Base-by-base conservation (phyloP, 2,888 invertebrate genomes). In the Chymomyza procnemis region DNA sequence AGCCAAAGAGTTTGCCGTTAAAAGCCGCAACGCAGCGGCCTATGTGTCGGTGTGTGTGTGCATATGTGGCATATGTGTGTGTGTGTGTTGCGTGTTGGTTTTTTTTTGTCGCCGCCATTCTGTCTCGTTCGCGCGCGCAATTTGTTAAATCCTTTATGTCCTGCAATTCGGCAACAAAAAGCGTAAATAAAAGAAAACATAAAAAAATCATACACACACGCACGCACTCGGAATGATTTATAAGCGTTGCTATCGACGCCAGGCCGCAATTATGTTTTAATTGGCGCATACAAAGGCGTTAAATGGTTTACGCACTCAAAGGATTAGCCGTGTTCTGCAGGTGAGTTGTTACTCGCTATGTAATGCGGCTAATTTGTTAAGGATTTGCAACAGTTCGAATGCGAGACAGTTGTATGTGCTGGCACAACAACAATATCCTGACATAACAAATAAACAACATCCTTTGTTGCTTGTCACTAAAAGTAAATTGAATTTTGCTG, bases 261-360 rank as follows among this genome's bases (percentile, higher is more conserved):
- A 26, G 76, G 73, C 81, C 78, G 83, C 85, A 83, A 83, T 83
- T 83, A 83, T 78, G 85, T 79, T 85, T 83, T 83, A 83, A 83
- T 83, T 83, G 85, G 67, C 67, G 58, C 58, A 26, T 56, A 64
- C 48, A 46, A 58, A 48, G 30, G 57, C 52, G 78, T 72, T 85
- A 79, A 83, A 85, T 85, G 85, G 74, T 73, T 85, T 74, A 83
- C 74, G 71, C 80, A 76, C 80, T 72, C 76, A 30, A 46, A 69
- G 85, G 85, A 85, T 85, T 83, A 83, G 83, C 76, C 41, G 26
- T 64, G 74, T 75, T 66, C 63, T 64, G 60, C 70, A 76, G 78
- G 78, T 79, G 68, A 3, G n/a, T 8, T 52, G 52, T 54, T 6
- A 26, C 26, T 26, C 16, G 6, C 5, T 26, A 14, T 55, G 41